Conservation (phyloP, 2,888 invertebrate species). For the Odontomyia ornata region DNA sequence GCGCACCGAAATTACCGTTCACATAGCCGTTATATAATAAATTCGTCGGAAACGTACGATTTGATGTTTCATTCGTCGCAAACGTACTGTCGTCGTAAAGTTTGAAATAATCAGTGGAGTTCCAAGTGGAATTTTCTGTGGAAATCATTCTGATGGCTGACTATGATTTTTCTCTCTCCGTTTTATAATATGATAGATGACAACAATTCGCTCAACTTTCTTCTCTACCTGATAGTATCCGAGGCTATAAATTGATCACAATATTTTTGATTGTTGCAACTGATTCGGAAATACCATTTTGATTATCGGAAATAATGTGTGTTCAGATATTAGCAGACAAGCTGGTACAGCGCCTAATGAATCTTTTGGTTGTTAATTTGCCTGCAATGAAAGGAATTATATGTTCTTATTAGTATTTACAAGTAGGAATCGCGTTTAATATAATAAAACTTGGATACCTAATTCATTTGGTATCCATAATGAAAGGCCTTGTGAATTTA, state of each 20-base stretch:
- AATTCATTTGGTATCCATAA: too few species aligned
- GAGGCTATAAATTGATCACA: conserved; percentile 54
- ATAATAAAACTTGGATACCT: too few species aligned
- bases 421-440: too few species aligned
- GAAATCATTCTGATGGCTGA: conserved; percentile 30
- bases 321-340: background rate
- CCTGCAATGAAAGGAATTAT: background rate
- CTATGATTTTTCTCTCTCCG: background rate
- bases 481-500: too few species aligned
- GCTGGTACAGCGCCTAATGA: background rate
- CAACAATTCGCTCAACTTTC: background rate
- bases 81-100: conserved; percentile 51
- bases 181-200: too few species aligned
- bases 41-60: conserved; percentile 42
- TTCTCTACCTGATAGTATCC: conserved; percentile 47
- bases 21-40: conserved; percentile 14
- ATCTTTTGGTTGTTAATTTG: background rate
- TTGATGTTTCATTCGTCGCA: conserved; percentile 34
- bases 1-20: conserved; percentile 51
- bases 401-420: too few species aligned
- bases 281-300: background rate
- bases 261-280: conserved; percentile 44
- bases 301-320: background rate
- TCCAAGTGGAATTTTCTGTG: conserved; percentile 45
- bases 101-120: conserved; percentile 53